phyloP scores from a whole-genome alignment of 2,888 invertebrate genomes.

The Drosophila setosimentum region DNA sequence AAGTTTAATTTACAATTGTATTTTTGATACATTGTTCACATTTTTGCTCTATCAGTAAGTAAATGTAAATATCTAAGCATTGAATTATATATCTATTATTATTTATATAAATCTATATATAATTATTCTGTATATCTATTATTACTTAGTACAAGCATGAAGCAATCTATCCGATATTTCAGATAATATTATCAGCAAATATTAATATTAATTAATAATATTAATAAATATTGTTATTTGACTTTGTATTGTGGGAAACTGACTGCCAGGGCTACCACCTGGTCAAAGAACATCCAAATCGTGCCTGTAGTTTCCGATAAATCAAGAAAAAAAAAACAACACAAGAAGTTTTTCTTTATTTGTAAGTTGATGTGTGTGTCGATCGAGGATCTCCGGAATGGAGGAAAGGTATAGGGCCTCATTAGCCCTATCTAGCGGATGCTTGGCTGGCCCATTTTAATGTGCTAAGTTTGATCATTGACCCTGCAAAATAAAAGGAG shows the following conservation, averaged over 20 bases:
- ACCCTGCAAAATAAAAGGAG: not conserved
- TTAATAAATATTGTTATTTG: not conserved
- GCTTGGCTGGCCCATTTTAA: not conserved
- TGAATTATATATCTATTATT: not conserved
- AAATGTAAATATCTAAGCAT: not conserved
- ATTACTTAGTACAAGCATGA: not conserved
- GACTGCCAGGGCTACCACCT: too few relatives aligned
- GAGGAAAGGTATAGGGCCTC: not conserved
- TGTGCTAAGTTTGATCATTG: not conserved
- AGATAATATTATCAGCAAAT: not conserved
- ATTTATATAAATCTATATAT: not conserved
- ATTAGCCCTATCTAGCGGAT: fast-evolving
- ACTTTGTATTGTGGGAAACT: too few relatives aligned
- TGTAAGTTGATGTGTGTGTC: not conserved
- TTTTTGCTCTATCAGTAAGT: not conserved
- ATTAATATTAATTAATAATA: not conserved
- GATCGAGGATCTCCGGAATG: not conserved
- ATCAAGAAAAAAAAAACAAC: too few relatives aligned
- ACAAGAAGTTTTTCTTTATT: not conserved
- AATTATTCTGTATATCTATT: not conserved
- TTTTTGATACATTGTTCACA: not conserved
- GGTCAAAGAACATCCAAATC: too few relatives aligned
- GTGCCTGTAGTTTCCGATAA: too few relatives aligned
- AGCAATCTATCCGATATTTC: too few relatives aligned
- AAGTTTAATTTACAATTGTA: not conserved